phyloP scores from a whole-genome alignment of 2,113 vertebrate genomes.

The Sceloporus undulatus region DNA sequence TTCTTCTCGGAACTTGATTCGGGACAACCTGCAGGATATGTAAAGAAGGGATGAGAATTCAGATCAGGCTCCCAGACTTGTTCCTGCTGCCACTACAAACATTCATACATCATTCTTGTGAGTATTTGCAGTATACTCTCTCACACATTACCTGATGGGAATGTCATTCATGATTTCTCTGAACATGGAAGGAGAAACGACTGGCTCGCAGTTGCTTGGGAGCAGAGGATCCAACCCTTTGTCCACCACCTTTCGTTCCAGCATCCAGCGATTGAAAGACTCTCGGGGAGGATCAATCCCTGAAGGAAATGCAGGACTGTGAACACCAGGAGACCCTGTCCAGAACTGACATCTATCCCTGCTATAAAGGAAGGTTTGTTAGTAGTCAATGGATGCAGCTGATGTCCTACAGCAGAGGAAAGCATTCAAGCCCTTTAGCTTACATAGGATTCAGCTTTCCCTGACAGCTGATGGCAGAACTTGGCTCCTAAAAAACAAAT shows the following conservation, averaged over 20 bases:
- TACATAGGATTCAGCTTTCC: too few relatives aligned
- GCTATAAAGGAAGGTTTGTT: too few relatives aligned
- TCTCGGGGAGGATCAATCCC: slow-evolving; percentile 96
- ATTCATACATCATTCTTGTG: background rate
- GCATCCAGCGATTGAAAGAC: slow-evolving; percentile 97
- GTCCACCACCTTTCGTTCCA: slow-evolving; percentile 96
- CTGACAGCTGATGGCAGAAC: too few relatives aligned
- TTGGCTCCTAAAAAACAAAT: too few relatives aligned
- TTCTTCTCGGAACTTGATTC: slow-evolving; percentile 98
- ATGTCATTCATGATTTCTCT: slow-evolving; percentile 99
- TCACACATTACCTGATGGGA: slow-evolving; percentile 88
- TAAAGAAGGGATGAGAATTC: background rate
- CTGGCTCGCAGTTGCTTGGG: slow-evolving; percentile 93
- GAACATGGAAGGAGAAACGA: slow-evolving; percentile 98
- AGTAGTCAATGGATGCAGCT: too few relatives aligned
- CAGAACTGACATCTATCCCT: too few relatives aligned
- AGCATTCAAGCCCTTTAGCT: too few relatives aligned
- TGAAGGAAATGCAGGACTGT: slow-evolving; percentile 55
- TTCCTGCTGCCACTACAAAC: background rate
- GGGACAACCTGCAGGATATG: slow-evolving; percentile 85
- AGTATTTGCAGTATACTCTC: background rate
- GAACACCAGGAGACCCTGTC: too few relatives aligned
- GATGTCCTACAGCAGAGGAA: too few relatives aligned
- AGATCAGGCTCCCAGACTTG: rapidly evolving
- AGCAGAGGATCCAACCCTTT: slow-evolving; percentile 93